A percentile compares a stretch with the other conserved stretches of the same genome.
Evolutionary conservation across 1,140 invertebrate genomes (phyloP).

Genomic region (Pteromalus puparum): DNA sequence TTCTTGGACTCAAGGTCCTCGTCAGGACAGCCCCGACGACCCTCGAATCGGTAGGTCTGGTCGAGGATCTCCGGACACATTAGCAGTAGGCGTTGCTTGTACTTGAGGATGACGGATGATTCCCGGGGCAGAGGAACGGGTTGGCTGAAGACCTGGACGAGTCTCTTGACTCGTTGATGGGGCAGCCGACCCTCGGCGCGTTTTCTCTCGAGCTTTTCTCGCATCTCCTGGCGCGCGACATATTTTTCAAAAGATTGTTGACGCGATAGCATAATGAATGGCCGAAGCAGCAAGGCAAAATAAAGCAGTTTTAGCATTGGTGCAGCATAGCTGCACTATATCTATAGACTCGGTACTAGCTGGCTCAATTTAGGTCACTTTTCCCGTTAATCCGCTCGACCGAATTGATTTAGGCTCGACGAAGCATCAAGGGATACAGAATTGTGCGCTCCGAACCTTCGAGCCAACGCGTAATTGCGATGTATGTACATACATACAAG

Average conservation of each 20-base stretch:
- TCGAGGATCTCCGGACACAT: conserved; percentile 27
- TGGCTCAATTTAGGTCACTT: background rate
- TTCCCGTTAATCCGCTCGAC: background rate
- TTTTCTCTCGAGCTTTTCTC: background rate
- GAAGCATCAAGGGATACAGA: background rate
- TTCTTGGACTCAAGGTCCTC: background rate
- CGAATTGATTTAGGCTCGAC: background rate
- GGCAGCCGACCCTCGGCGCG: background rate
- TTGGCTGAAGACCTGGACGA: background rate
- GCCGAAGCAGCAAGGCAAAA: too few species aligned
- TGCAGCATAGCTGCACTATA: too few species aligned
- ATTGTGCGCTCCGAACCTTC: too few species aligned
- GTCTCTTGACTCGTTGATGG: background rate
- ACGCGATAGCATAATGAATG: too few species aligned
- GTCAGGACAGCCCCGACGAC: background rate
- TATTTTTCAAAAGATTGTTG: too few species aligned
- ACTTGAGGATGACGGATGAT: background rate
- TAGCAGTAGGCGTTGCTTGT: conserved; percentile 5
- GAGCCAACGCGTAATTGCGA: background rate
- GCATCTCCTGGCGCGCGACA: too few species aligned
- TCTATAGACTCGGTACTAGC: too few species aligned
- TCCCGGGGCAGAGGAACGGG: background rate
- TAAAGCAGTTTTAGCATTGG: too few species aligned
- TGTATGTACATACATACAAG: background rate
- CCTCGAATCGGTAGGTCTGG: background rate